Percentiles rank a stretch among this genome's conserved stretches.
Conservation (phyloP, 1,140 invertebrate genomes). For the Scylla paramamosain region DNA sequence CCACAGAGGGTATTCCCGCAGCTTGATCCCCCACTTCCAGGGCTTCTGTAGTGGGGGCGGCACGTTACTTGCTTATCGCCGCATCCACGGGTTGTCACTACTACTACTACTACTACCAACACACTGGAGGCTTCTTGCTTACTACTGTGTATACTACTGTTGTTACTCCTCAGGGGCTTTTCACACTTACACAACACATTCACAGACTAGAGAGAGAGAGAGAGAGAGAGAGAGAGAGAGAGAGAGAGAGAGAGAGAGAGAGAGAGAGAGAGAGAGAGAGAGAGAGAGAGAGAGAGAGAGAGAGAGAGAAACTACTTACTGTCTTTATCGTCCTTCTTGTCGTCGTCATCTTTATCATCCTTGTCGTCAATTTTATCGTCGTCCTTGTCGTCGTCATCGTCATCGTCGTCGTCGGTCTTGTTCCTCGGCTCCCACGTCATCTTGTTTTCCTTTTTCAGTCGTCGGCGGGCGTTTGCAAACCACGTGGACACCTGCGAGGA, state of each 20-base stretch:
- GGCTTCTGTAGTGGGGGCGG: not conserved
- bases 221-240: not conserved
- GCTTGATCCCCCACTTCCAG: not conserved
- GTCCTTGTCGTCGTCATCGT: conserved; percentile 80
- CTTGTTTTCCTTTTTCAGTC: conserved; percentile 87
- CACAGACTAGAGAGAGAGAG: not conserved
- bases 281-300: not conserved
- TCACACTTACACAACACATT: conserved; percentile 19
- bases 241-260: not conserved
- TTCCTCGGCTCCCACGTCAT: conserved; percentile 85
- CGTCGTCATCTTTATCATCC: conserved; percentile 80
- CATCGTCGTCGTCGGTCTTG: conserved; percentile 82
- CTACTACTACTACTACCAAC: not conserved
- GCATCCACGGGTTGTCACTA: not conserved
- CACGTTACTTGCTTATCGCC: conserved; percentile 4
- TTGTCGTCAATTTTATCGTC: conserved; percentile 81
- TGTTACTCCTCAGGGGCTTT: not conserved
- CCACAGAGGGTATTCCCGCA: not conserved
- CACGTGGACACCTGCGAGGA: conserved; percentile 84
- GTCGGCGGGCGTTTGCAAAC: conserved; percentile 86
- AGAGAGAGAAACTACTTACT: conserved; percentile 58
- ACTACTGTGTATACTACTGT: not conserved
- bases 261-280: not conserved
- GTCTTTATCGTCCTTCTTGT: conserved; percentile 78
- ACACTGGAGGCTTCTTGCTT: too few relatives aligned